Conservation (phyloP, 1,140 invertebrate species). For the Nylanderia fulva region DNA sequence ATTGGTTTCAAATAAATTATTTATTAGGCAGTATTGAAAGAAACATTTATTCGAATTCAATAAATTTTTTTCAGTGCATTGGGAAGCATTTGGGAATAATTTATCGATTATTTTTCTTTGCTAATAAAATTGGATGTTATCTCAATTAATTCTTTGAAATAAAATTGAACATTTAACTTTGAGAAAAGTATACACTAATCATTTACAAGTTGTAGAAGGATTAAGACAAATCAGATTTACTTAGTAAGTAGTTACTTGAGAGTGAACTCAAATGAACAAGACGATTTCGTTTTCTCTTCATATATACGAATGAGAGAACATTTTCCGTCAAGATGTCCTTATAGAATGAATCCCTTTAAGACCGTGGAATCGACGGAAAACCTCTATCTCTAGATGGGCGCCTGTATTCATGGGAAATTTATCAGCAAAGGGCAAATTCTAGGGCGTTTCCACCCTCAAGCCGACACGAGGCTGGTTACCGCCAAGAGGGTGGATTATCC, state of each 20-base stretch:
- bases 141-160: not conserved
- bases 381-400: constrained; percentile 32
- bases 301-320: not conserved
- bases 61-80: too few species aligned
- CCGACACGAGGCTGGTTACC: constrained; percentile 12
- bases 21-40: too few species aligned
- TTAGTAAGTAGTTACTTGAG: not conserved
- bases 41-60: too few species aligned
- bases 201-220: not conserved
- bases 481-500: constrained; percentile 22
- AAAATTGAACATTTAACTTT: not conserved
- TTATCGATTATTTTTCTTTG: not conserved
- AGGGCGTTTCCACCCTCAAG: constrained; percentile 2
- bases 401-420: constrained; percentile 55
- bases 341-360: constrained; percentile 28
- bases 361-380: constrained; percentile 26
- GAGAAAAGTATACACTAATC: not conserved
- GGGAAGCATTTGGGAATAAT: not conserved
- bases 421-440: constrained; percentile 20
- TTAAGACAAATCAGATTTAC: not conserved
- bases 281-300: not conserved
- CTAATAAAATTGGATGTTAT: too few species aligned
- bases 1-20: too few species aligned
- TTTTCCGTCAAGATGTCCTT: constrained; percentile 13
- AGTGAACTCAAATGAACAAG: not conserved